Base-by-base conservation (phyloP, 2,888 invertebrate species). In the Dynastes grantii region DNA sequence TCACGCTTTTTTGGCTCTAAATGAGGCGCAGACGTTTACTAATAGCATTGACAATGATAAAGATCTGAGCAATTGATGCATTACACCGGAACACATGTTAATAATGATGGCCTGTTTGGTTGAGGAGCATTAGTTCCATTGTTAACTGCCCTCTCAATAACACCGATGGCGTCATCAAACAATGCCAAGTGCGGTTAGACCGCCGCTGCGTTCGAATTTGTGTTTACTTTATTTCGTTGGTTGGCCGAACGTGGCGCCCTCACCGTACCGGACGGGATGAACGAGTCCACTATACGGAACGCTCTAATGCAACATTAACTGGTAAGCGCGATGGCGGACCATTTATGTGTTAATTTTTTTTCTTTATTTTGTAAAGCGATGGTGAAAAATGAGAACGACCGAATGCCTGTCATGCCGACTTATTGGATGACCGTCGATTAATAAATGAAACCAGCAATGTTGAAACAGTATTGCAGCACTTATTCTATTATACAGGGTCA, bases 111-210 rank as follows among this genome's bases (percentile, higher is more conserved):
- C 58, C 73, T 58, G 73, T 73, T 73, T 73, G 58, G 73, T 82
- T 80, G 81, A 82, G 83, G 83, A 79, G 83, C 85, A 85, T 86
- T 85, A 84, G 84, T 85, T 83, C 83, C 84, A 83, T 84, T 85
- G 84, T 84, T 84, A 86, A 86, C 85, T 83, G 83, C 84, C 85
- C 87, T 85, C 86, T 87, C 87, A 86, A 87, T 88, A 87, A 87
- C 84, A 83, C 84, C 86, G 85, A 87, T 86, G 85, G 86, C 83
- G 85, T 85, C 86, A 88, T 88, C 86, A 86, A 88, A 87, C 87
- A 88, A 87, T 86, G 88, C 86, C 88, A 85, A 83, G 81, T 85
- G 87, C 84, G 87, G 87, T 86, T 85, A 81, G 80, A 84, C 86
- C 83, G 83, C 79, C 85, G 82, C 84, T 86, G 85, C 85, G 84